These are phyloP conservation scores for Microcebus jonahi DNA, from an alignment of 2,113 vertebrate genomes.

Conservation along the genomic window DNA sequence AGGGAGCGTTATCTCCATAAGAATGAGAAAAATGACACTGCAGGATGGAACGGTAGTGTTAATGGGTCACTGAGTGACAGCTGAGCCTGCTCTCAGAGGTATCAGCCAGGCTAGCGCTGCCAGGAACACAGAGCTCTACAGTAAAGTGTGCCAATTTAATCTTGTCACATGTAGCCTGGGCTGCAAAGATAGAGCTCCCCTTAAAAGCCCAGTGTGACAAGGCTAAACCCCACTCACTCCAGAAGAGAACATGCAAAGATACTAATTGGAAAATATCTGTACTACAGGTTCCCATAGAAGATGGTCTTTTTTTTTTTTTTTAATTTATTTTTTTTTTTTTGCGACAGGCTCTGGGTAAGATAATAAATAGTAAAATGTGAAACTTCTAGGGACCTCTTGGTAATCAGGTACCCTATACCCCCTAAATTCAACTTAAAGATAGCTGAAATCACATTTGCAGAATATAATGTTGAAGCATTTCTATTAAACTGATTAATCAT, in stretches of 20 bases:
- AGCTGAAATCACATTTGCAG: background rate
- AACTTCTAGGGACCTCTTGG: background rate
- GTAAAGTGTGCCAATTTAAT: conserved; percentile 86
- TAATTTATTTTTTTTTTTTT: background rate
- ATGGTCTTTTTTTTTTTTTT: background rate
- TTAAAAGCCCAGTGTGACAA: conserved; percentile 77
- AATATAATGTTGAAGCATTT: background rate
- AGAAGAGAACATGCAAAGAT: conserved; percentile 80
- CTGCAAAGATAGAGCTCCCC: conserved; percentile 78
- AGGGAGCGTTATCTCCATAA: conserved; percentile 81
- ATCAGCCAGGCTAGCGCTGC: conserved; percentile 76
- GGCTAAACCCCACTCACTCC: conserved; percentile 66
- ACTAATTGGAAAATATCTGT: conserved; percentile 82
- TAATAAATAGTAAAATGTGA: conserved; percentile 1
- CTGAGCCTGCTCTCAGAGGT: conserved; percentile 86
- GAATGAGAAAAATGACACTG: conserved; percentile 83
- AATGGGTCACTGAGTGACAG: conserved; percentile 90
- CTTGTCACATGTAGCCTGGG: conserved; percentile 82
- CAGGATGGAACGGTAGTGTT: conserved; percentile 80
- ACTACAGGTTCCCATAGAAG: conserved; percentile 25
- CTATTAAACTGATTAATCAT: background rate
- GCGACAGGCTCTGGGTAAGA: conserved; percentile 4
- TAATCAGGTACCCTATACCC: background rate
- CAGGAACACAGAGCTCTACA: conserved; percentile 82
- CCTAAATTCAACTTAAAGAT: background rate